Percentiles rank a stretch among this genome's conserved stretches.
Evolutionary conservation across 2,888 invertebrate species (phyloP).

Genomic region (Caradrina kadenii): DNA sequence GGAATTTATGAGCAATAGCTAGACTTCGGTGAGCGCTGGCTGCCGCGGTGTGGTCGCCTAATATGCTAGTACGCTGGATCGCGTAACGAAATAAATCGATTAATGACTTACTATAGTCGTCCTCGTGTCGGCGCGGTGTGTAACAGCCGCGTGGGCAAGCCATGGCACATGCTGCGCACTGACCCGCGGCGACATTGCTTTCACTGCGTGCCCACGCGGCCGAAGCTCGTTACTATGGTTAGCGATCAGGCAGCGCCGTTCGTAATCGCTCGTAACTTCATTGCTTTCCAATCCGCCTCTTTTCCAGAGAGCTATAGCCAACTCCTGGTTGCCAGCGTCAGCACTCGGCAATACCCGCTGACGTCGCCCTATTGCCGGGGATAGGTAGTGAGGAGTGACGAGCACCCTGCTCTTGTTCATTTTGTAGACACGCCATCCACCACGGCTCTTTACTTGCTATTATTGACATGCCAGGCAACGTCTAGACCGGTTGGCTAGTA

Average conservation of each 20-base stretch:
- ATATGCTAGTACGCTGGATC: not conserved
- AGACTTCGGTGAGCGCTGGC: too few species aligned
- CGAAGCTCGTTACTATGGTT: constrained; percentile 33
- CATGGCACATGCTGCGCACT: constrained; percentile 18
- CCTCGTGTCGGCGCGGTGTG: not conserved
- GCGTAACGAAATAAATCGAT: not conserved
- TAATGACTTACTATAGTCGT: not conserved
- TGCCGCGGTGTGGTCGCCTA: too few species aligned
- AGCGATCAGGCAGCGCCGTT: constrained; percentile 16
- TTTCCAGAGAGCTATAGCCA: not conserved
- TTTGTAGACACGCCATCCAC: constrained; percentile 16
- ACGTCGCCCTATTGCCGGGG: not conserved
- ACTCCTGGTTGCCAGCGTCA: too few species aligned
- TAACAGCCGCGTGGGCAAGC: constrained; percentile 7
- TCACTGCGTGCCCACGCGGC: constrained; percentile 48
- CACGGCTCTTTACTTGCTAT: constrained; percentile 19
- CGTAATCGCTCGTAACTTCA: constrained; percentile 56
- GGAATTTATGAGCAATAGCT: not conserved
- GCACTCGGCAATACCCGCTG: too few species aligned
- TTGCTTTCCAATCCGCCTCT: constrained; percentile 57
- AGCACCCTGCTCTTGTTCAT: constrained; percentile 14
- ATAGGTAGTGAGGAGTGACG: not conserved
- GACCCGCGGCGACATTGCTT: constrained; percentile 55
- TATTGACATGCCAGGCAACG: constrained; percentile 29
- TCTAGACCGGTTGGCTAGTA: constrained; percentile 29